Percentiles rank a stretch among this genome's conserved stretches.
Evolutionary conservation across 2,113 vertebrate species (phyloP).

Genomic region (Atlantisia rogersi): DNA sequence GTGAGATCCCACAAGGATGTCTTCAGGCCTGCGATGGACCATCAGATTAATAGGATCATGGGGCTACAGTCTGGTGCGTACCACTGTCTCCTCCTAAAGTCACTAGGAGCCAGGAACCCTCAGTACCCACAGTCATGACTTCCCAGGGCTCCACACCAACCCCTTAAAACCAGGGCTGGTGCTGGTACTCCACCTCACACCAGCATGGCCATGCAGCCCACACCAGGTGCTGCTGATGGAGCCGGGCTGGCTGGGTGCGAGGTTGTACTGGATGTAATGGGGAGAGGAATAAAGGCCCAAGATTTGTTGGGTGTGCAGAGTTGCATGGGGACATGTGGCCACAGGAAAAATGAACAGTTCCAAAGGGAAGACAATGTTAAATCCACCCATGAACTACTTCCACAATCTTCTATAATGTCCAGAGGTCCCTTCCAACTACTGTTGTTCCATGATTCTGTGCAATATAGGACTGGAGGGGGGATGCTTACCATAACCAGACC

Average conservation of each 20-base stretch:
- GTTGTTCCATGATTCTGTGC: not conserved
- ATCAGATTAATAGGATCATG: not conserved
- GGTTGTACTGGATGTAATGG: rapidly evolving
- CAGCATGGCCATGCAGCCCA: no score
- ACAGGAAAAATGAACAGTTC: not conserved
- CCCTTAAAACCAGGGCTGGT: not conserved
- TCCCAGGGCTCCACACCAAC: rapidly evolving
- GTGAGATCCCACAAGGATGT: not conserved
- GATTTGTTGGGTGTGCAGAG: not conserved
- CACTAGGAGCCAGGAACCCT: not conserved
- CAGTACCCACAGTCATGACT: not conserved
- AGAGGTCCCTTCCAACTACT: no score
- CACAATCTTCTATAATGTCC: not conserved
- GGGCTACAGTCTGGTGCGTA: not conserved
- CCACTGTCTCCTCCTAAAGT: rapidly evolving
- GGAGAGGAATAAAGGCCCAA: not conserved
- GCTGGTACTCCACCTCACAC: not conserved
- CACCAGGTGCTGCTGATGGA: rapidly evolving
- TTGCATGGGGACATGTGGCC: rapidly evolving
- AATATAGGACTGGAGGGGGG: not conserved
- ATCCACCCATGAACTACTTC: not conserved
- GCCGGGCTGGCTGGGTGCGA: no score
- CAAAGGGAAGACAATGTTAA: not conserved
- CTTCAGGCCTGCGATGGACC: not conserved
- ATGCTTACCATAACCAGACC: not conserved